Percentiles rank a stretch among this genome's conserved stretches.
These are phyloP conservation scores for Stenodera caucasica DNA, from an alignment of 2,888 invertebrate genomes.

Conservation along the genomic window DNA sequence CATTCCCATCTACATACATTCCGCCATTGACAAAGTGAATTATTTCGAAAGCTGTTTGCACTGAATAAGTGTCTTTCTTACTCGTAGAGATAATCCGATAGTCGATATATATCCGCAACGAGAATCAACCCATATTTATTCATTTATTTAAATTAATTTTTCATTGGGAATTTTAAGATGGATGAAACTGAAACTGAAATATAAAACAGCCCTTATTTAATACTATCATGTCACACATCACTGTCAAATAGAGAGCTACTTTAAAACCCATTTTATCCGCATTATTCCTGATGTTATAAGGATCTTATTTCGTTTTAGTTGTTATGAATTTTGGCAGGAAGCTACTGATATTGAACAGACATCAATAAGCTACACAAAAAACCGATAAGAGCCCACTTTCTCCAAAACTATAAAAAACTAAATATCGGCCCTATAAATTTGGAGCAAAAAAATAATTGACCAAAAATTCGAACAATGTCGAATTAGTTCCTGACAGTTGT, in stretches of 20 bases:
- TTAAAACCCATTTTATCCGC: constrained; percentile 46
- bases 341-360: constrained; percentile 18
- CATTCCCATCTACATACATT: constrained; percentile 16
- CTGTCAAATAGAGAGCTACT: constrained; percentile 43
- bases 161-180: not conserved
- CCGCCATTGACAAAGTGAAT: constrained; percentile 37
- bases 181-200: constrained; percentile 32
- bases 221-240: constrained; percentile 42
- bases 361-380: constrained; percentile 8
- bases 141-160: constrained; percentile 1
- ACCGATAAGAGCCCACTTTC: constrained; percentile 3
- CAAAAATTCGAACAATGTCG: not conserved
- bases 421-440: too few relatives aligned
- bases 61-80: constrained; percentile 21
- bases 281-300: constrained; percentile 42
- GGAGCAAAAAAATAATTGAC: too few relatives aligned
- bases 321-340: constrained; percentile 32
- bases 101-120: not conserved
- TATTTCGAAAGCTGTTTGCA: constrained; percentile 33
- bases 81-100: constrained; percentile 3
- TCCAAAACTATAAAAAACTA: too few relatives aligned
- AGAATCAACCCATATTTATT: too few relatives aligned
- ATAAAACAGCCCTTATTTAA: constrained; percentile 42
- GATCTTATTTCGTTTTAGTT: constrained; percentile 39
- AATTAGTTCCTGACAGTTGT: not conserved